Conservation (phyloP, 2,888 invertebrate species). For the Gasteruption jaculator region DNA sequence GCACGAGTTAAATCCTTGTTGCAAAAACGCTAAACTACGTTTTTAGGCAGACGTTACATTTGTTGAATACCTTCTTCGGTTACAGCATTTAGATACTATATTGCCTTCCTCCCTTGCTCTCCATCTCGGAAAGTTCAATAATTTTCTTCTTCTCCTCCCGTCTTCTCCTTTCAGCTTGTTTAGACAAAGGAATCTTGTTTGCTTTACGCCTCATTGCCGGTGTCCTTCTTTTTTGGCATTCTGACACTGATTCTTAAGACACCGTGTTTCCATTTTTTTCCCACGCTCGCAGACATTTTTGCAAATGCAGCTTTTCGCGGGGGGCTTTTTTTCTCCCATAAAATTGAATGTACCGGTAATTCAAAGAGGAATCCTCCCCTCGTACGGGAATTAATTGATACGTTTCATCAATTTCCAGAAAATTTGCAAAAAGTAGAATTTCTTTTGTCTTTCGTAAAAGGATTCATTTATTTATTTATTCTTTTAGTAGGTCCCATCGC, state of each 20-base stretch:
- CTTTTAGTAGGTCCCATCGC: too few relatives aligned
- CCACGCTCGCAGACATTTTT: too few relatives aligned
- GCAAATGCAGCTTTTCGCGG: too few relatives aligned
- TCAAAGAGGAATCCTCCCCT: too few relatives aligned
- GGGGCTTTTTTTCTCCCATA: too few relatives aligned
- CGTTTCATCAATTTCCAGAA: slow-evolving; percentile 10
- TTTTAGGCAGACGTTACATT: slow-evolving; percentile 41
- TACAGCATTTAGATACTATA: too few relatives aligned
- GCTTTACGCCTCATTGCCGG: slow-evolving; percentile 1
- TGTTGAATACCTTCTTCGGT: slow-evolving; percentile 35
- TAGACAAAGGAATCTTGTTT: too few relatives aligned
- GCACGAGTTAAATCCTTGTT: slow-evolving; percentile 18
- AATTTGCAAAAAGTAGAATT: slow-evolving; percentile 16
- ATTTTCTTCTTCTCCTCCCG: slow-evolving; percentile 4
- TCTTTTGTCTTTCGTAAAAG: slow-evolving; percentile 3
- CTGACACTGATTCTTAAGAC: slow-evolving; percentile 9
- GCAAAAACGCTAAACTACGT: slow-evolving; percentile 34
- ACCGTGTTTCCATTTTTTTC: too few relatives aligned
- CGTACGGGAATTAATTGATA: too few relatives aligned
- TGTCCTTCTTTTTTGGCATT: slow-evolving; percentile 7
- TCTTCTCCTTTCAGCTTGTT: slow-evolving; percentile 2
- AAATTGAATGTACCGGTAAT: too few relatives aligned
- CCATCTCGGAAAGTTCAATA: neutral
- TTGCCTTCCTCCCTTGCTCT: slow-evolving; percentile 4
- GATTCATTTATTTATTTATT: neutral